A percentile compares a stretch with the other conserved stretches of the same genome.
These are phyloP conservation scores for Heliconius sara DNA, from an alignment of 2,888 invertebrate genomes.

Conservation along the genomic window DNA sequence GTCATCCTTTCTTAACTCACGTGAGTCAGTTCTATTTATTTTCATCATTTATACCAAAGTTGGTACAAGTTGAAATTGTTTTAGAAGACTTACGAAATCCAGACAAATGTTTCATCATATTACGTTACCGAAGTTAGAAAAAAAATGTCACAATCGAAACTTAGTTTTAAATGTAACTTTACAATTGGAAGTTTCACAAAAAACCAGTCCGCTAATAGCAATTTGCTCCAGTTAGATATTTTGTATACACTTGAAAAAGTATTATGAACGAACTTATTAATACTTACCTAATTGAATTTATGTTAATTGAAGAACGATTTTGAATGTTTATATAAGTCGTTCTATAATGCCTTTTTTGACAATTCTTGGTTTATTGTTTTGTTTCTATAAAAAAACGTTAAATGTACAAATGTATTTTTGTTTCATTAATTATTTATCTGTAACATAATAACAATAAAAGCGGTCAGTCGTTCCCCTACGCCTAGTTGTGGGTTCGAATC, in stretches of 20 bases:
- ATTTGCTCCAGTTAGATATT: slow-evolving; percentile 15
- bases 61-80: slow-evolving; percentile 55
- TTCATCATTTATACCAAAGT: slow-evolving; percentile 57
- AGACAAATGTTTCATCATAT: slow-evolving; percentile 44
- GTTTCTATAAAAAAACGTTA: background rate
- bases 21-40: slow-evolving; percentile 59
- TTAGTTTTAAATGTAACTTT: slow-evolving; percentile 18
- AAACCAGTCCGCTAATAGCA: slow-evolving; percentile 29
- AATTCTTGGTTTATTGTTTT: background rate
- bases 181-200: slow-evolving; percentile 25
- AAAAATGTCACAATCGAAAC: slow-evolving; percentile 46
- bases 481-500: background rate
- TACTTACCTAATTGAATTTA: slow-evolving; percentile 12
- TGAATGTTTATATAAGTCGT: background rate
- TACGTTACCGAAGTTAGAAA: slow-evolving; percentile 45
- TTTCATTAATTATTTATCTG: background rate
- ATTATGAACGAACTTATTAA: slow-evolving; percentile 13
- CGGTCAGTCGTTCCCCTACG: too few species aligned
- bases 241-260: slow-evolving; percentile 8
- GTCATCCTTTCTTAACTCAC: slow-evolving; percentile 56
- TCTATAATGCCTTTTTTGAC: background rate
- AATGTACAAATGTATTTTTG: background rate
- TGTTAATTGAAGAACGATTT: background rate
- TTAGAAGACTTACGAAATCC: slow-evolving; percentile 53
- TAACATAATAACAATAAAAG: too few species aligned